Base-by-base conservation (phyloP, 2,797 vertebrate species). In the Pangasius macronema region DNA sequence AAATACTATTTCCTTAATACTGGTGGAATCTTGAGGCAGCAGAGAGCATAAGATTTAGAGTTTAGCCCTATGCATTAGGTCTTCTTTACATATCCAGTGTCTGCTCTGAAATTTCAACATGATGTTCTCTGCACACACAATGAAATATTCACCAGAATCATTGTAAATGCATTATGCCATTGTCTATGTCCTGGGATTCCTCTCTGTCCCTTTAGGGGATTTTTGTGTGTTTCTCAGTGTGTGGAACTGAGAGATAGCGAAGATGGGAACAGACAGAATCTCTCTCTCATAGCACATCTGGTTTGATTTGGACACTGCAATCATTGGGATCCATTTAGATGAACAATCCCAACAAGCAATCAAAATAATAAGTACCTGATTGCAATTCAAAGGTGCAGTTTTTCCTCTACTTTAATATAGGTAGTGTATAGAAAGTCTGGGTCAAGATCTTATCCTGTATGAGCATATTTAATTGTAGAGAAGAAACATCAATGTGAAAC, bases 61-160 rank as follows among this genome's bases (percentile, higher is more conserved):
- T 82, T 59, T 85, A 87, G 84, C 55, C 70, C 83, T 75, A 70
- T 77, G 63, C 83, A 82, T 89, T 87, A 87, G 81, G 33, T 84
- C 73, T 82, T 59, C 82, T 86, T 73, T 81, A 83, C 51, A 88
- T 84, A 70, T 39, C 2, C 14, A 70, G 63, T 87, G 59, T 61
- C 65, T 86, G 83, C 36, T 70, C 63, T 73, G 70, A 85, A 85
- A 80, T 72, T 85, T 83, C 18, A 30, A 75, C 85, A 88, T 68
- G 81, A 84, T 81, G 84, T 81, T 46, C 77, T 87, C 72, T 68
- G 36, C 63, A 70, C 80, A 87, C 85, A 87, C 86, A 88, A 89
- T 88, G 85, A 91, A 89, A 89, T 91, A 91, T 88, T 91, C 85
- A 89, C 85, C 59, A 83, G 72, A 88, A 89, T 59, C 81, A 87